Evolutionary conservation across 1,140 invertebrate genomes (phyloP).

Genomic region (Zophobas morio): DNA sequence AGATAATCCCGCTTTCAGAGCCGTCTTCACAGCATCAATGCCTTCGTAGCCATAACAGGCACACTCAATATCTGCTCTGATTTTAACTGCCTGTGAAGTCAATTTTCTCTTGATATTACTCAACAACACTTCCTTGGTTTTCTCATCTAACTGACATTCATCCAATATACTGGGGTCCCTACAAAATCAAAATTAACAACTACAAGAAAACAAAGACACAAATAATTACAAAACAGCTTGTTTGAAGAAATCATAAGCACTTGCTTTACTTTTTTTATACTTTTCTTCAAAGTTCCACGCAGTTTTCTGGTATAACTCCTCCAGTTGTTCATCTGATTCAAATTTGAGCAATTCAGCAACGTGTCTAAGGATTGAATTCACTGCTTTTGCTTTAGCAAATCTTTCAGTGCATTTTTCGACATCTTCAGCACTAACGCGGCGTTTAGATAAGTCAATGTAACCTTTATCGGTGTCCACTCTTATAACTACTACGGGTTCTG

Average conservation of each 20-base stretch:
- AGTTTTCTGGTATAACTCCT: constrained; percentile 97
- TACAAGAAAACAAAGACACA: constrained; percentile 17
- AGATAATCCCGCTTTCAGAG: constrained; percentile 92
- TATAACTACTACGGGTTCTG: constrained; percentile 99
- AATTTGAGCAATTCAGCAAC: constrained; percentile 96
- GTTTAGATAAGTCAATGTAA: constrained; percentile 99
- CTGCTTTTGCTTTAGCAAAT: constrained; percentile 98
- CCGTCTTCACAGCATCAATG: constrained; percentile 98
- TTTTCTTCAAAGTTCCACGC: constrained; percentile 99
- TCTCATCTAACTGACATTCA: constrained; percentile 95
- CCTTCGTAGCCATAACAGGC: constrained; percentile 99
- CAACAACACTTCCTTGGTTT: constrained; percentile 93
- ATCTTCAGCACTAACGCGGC: constrained; percentile 98
- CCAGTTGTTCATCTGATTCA: constrained; percentile 91
- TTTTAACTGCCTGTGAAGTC: constrained; percentile 98
- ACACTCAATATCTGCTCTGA: constrained; percentile 97
- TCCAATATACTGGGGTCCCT: constrained; percentile 95
- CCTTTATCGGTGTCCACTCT: constrained; percentile 99
- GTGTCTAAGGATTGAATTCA: constrained; percentile 97
- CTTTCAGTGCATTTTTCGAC: constrained; percentile 98
- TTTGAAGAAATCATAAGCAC: constrained; percentile 98
- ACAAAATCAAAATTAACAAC: constrained; percentile 62
- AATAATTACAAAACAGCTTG: constrained; percentile 90
- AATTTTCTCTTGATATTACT: constrained; percentile 97
- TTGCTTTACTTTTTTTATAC: constrained; percentile 92